phyloP scores from a whole-genome alignment of 2,888 invertebrate species.

The Acanthopleura granulata region DNA sequence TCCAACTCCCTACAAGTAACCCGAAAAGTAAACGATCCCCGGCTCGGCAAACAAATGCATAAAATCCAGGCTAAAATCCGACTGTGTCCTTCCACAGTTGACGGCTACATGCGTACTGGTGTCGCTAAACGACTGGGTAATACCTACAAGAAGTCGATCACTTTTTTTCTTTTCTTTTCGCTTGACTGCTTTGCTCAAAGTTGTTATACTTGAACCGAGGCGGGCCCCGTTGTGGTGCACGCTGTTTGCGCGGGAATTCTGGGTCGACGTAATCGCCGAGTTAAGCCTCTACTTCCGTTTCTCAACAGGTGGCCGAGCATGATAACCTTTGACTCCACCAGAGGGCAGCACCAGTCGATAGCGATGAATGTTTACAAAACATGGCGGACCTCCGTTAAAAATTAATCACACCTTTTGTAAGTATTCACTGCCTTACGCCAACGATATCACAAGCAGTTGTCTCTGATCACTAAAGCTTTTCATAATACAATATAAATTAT shows the following conservation, averaged over 20 bases:
- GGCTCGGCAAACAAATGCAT: no score
- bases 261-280: slow-evolving; percentile 31
- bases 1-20: no score
- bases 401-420: neutral
- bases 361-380: slow-evolving; percentile 40
- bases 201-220: slow-evolving; percentile 26
- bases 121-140: no score
- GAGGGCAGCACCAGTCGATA: slow-evolving; percentile 24
- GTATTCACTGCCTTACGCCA: neutral
- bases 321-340: slow-evolving; percentile 35
- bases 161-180: no score
- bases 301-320: slow-evolving; percentile 14
- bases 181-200: neutral
- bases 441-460: no score
- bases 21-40: no score
- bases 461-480: no score
- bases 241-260: slow-evolving; percentile 50
- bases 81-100: no score
- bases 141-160: no score
- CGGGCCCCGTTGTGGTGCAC: slow-evolving; percentile 29
- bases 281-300: neutral
- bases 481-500: no score
- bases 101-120: no score
- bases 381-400: slow-evolving; percentile 30
- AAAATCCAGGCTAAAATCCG: no score